Evolutionary conservation across 2,113 vertebrate genomes (phyloP), one percentile per base, ranked within the genome.

Genomic region (Lynx canadensis): DNA sequence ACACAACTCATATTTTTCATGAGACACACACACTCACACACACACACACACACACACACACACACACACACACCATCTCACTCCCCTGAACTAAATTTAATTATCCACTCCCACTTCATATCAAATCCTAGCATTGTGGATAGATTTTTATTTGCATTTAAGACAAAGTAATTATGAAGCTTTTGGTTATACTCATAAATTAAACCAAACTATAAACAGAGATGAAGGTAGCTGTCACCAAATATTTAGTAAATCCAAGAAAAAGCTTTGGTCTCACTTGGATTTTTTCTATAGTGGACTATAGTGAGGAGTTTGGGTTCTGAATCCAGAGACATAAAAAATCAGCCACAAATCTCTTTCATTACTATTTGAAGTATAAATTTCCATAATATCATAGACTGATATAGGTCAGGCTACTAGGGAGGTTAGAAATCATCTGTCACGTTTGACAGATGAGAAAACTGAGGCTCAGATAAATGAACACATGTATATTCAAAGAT

Each of bases 101-200:
- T 27, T n/a, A 31, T n/a, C n/a, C 81, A 45, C 3, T 81, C 38
- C 48, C 19, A 84, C 50, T 52, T 73, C 14, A 41, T 71, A 87
- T 33, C 27, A 92, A 95, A 95, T 90, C 7, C 36, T 84, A 21
- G 94, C 31, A 52, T 38, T 29, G 55, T 38, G 14, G 6, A 52
- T 55, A 18, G 63, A 7, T 18, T 89, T 88, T 69, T 63, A 50
- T 94, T 88, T 94, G 15, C 29, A 79, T 92, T 76, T 88, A 88
- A 88, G n/a, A 82, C 19, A 92, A 87, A 91, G 23, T 50, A 83
- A 92, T 95, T 83, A 55, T 18, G 78, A 95, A 92, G 18, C 10
- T 60, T 96, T 55, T 81, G 23, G 74, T 50, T 65, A 2, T 66
- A 55, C 2, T 55, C 95, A 91, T 31, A 89, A 86, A 86, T 41